phyloP scores from a whole-genome alignment of 2,113 vertebrate species.

The Rafetus swinhoei region DNA sequence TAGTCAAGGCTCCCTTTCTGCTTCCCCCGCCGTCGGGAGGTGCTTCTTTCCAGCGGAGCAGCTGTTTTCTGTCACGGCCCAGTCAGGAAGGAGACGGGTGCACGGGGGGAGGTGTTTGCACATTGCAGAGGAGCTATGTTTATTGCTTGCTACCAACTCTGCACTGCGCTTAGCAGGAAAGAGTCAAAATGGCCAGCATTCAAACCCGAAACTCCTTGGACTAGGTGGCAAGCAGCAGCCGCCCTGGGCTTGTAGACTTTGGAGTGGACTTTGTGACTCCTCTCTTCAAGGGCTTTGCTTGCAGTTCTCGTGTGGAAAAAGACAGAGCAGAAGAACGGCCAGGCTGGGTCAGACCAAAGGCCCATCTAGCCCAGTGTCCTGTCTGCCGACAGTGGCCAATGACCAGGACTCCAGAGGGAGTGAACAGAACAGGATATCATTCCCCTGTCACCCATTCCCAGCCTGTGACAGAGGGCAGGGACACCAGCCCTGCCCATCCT shows the following conservation, averaged over 20 bases:
- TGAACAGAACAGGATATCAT: too few relatives aligned
- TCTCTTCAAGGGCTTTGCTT: background rate
- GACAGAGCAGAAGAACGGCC: too few relatives aligned
- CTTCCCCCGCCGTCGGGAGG: rapidly evolving
- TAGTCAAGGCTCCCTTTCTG: background rate
- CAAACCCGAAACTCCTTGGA: rapidly evolving
- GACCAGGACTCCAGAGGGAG: too few relatives aligned
- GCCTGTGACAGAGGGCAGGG: too few relatives aligned
- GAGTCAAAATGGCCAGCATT: rapidly evolving
- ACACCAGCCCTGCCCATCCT: too few relatives aligned
- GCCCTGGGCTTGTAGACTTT: rapidly evolving
- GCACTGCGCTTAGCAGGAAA: rapidly evolving
- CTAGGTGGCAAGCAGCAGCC: rapidly evolving
- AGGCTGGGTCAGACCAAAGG: too few relatives aligned
- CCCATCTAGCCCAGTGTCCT: too few relatives aligned
- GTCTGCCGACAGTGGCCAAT: too few relatives aligned
- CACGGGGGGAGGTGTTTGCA: background rate
- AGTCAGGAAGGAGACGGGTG: rapidly evolving
- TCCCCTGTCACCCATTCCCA: too few relatives aligned
- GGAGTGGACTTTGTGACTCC: background rate
- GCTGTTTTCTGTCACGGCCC: background rate
- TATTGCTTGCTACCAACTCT: rapidly evolving
- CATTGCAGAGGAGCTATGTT: background rate
- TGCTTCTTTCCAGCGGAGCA: background rate
- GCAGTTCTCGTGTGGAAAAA: background rate